A percentile compares a stretch with the other conserved stretches of the same genome.
Evolutionary conservation across 1,140 invertebrate genomes (phyloP).

Genomic region (Samia ricini): DNA sequence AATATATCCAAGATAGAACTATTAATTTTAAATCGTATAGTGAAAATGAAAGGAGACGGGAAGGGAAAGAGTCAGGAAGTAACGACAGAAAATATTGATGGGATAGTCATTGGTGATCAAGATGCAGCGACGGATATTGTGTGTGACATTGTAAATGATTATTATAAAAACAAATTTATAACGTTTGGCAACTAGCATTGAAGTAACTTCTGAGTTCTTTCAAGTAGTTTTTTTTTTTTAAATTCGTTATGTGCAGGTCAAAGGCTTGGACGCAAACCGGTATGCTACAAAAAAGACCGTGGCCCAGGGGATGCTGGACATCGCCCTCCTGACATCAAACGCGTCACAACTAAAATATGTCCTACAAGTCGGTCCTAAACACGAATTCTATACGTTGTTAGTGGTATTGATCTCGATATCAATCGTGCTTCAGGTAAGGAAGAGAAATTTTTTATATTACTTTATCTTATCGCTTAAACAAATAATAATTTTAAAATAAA

Average conservation of each 20-base stretch:
- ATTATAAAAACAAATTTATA: neutral
- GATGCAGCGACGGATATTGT: slow-evolving; percentile 43
- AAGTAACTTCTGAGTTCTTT: too few species aligned
- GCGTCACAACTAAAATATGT: slow-evolving; percentile 94
- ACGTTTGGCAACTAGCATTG: too few species aligned
- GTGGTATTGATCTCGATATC: slow-evolving; percentile 89
- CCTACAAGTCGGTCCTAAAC: slow-evolving; percentile 87
- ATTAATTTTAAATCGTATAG: slow-evolving; percentile 19
- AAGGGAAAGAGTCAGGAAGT: slow-evolving; percentile 20
- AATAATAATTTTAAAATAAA: too few species aligned
- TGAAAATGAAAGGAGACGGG: slow-evolving; percentile 29
- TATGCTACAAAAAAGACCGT: slow-evolving; percentile 94
- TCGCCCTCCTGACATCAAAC: slow-evolving; percentile 88
- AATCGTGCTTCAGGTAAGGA: slow-evolving; percentile 90
- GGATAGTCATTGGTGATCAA: slow-evolving; percentile 38
- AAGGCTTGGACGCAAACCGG: slow-evolving; percentile 86
- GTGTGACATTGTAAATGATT: slow-evolving; percentile 15
- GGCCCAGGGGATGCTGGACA: slow-evolving; percentile 89
- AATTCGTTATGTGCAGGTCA: slow-evolving; percentile 75
- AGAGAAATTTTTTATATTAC: neutral
- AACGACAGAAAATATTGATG: slow-evolving; percentile 38
- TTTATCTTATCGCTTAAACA: slow-evolving; percentile 5
- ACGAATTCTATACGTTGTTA: slow-evolving; percentile 91
- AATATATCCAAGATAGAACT: slow-evolving; percentile 19
- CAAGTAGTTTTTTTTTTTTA: too few species aligned